Base-by-base conservation (phyloP, 2,888 invertebrate species). In the Epirrhoe alternata region DNA sequence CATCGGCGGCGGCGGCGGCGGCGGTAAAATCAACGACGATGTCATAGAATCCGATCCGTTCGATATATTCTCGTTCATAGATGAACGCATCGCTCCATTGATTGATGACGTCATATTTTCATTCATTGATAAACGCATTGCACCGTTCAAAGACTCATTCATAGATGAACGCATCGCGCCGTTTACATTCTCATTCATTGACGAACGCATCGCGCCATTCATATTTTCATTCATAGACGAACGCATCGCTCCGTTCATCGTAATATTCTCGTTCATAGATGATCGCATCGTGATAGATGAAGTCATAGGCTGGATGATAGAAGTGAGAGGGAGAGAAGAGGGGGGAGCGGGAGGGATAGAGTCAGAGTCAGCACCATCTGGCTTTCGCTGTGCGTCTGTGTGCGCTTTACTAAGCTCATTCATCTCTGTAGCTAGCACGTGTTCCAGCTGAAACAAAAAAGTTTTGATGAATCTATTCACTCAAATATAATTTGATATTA, bases 311-410 rank as follows among this genome's bases (percentile, higher is more conserved):
- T 67, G 66, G 50, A 71, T 58, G 45, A 86, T 82, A 12, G 83
- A 82, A 8, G 84, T 86, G 8, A 92, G 76, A 12, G 91, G 79
- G 0, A 92, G 83, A 1, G 91, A 83, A 0, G 82, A 84, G 0
- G 88, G 88, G 0, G 89, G 90, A 1, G 92, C 82, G 0, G 92
- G 91, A 0, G 88, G 90, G 10, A 90, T 88, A 14, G 84, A 80
- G 42, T 92, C 92, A 0, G 92, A 92, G 0, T 92, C 91, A 0
- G 92, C 92, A 5, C 92, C 92, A 78, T 93, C 92, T 0, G 92
- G 92, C 58, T 91, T 90, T 63, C 92, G 86, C 47, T 91, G 89
- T 0, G 86, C 87, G 69, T 89, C 90, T 0, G 88, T 88, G 56
- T 86, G 86, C 0, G 83, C 83, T 68, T 88, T 90, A 77, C 85